A percentile compares a stretch with the other conserved stretches of the same genome.
Conservation (phyloP, 2,113 vertebrate genomes). For the Daphoenositta chrysoptera region DNA sequence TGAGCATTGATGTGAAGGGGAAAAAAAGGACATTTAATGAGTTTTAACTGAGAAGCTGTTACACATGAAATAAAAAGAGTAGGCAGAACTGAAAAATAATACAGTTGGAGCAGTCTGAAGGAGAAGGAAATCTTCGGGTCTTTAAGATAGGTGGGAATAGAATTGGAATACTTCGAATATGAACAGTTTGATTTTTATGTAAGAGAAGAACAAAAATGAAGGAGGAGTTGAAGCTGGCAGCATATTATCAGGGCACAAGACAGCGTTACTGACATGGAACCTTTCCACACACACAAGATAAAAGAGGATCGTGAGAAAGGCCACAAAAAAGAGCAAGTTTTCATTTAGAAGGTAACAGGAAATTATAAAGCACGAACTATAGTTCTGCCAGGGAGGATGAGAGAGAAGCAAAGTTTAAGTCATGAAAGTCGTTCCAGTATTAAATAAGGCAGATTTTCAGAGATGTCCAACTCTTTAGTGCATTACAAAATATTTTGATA, state of each 20-base stretch:
- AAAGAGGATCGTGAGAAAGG: not conserved
- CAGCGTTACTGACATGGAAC: not conserved
- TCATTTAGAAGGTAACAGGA: not conserved
- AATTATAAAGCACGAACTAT: not conserved
- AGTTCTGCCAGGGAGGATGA: not conserved
- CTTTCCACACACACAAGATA: not conserved
- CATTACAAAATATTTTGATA: not conserved
- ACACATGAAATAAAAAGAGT: conserved; percentile 13
- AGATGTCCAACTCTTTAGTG: not conserved
- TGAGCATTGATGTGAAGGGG: not conserved
- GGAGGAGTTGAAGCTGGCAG: conserved; percentile 11
- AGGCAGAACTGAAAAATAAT: conserved; percentile 15
- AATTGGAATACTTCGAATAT: not conserved
- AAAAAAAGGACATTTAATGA: not conserved
- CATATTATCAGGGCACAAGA: not conserved
- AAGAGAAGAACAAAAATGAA: conserved; percentile 35
- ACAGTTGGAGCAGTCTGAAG: not conserved
- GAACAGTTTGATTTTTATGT: conserved; percentile 3
- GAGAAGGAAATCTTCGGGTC: conserved; percentile 5
- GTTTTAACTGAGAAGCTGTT: conserved; percentile 29
- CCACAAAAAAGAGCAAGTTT: not conserved
- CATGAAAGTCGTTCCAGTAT: not conserved
- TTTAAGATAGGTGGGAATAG: not conserved
- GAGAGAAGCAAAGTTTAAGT: not conserved
- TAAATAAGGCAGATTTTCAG: not conserved